phyloP scores from a whole-genome alignment of 1,140 invertebrate species.

The Drosophila sulfurigaster region DNA sequence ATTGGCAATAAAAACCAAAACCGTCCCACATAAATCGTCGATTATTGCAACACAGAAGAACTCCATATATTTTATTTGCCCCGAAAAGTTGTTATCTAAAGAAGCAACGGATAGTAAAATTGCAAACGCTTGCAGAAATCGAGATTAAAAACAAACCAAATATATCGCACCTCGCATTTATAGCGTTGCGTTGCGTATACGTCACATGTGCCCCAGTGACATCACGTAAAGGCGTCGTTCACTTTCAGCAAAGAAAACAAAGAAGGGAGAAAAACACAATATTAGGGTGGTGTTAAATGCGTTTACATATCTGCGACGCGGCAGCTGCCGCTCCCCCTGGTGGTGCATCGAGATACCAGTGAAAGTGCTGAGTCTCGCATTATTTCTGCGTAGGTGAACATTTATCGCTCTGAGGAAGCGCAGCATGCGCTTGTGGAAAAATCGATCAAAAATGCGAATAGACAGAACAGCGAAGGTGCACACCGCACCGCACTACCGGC shows the following conservation, averaged over 20 bases:
- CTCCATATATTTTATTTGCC: conserved; percentile 54
- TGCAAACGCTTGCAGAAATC: conserved; percentile 57
- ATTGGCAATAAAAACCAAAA: conserved; percentile 62
- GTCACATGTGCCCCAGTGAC: conserved; percentile 35
- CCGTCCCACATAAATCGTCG: conserved; percentile 49
- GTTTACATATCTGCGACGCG: conserved; percentile 56
- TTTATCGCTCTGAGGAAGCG: conserved; percentile 39
- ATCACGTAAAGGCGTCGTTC: not conserved
- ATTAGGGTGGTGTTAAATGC: conserved; percentile 67
- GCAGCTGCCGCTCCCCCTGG: conserved; percentile 42
- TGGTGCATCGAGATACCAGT: conserved; percentile 38
- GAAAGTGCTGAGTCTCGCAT: conserved; percentile 71
- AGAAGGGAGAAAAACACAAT: conserved; percentile 16
- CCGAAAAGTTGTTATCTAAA: conserved; percentile 19
- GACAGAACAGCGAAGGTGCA: conserved; percentile 49
- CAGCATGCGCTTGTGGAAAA: conserved; percentile 70
- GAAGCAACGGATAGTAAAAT: conserved; percentile 48
- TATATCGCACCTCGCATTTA: not conserved
- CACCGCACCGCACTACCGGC: conserved; percentile 30
- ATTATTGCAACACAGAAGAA: conserved; percentile 14
- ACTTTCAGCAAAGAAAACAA: conserved; percentile 33
- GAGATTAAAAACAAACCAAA: conserved; percentile 18
- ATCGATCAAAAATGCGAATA: conserved; percentile 72
- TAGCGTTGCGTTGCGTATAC: conserved; percentile 60
- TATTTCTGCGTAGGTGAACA: conserved; percentile 80